Conservation (phyloP, 2,113 vertebrate species). For the Pygoscelis antarcticus region DNA sequence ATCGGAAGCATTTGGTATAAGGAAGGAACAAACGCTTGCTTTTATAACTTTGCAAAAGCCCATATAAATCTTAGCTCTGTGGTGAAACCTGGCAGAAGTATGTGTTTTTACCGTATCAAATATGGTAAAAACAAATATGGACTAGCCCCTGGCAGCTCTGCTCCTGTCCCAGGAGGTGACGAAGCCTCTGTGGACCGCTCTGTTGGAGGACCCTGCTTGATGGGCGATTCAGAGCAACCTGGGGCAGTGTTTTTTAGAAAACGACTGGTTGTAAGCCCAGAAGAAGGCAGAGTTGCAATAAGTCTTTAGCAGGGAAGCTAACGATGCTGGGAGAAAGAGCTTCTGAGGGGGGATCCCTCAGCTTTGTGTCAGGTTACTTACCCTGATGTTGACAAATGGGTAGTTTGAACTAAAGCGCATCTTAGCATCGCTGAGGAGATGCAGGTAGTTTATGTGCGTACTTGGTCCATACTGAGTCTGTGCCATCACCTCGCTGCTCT, state of each 20-base stretch:
- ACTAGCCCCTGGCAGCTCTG: neutral
- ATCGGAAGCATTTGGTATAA: neutral
- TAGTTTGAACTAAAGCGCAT: neutral
- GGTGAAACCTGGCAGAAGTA: neutral
- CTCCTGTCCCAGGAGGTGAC: neutral
- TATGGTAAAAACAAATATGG: neutral
- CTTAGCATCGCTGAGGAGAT: neutral
- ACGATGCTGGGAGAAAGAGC: neutral
- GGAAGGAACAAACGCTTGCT: neutral
- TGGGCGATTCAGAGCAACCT: accelerated
- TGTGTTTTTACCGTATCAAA: neutral
- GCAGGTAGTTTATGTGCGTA: neutral
- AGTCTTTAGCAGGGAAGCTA: neutral
- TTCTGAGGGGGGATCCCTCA: neutral
- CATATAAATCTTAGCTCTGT: neutral
- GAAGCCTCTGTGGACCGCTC: neutral
- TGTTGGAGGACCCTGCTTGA: neutral
- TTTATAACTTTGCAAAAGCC: neutral
- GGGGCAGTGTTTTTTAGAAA: neutral
- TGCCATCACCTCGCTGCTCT: neutral
- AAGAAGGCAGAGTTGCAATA: neutral
- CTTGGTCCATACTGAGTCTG: too few relatives aligned
- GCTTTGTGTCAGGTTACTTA: neutral
- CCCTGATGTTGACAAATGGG: neutral
- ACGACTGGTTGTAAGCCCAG: neutral